These are phyloP conservation scores for Podargus strigoides DNA, from an alignment of 2,797 vertebrate genomes.

Conservation along the genomic window DNA sequence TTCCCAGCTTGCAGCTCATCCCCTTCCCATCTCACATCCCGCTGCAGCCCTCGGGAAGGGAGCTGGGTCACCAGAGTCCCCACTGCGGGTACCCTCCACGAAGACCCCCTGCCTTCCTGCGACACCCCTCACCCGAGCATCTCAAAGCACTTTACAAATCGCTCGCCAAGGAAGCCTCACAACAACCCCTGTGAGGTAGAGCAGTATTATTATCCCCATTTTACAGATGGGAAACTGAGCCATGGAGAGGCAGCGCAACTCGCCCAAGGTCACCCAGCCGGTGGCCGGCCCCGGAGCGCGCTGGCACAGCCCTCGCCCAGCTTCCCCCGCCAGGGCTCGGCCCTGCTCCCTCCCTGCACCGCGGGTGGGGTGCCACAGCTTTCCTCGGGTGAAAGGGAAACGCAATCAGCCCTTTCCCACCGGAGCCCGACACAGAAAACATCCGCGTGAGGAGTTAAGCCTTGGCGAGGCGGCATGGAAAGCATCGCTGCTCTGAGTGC, in stretches of 20 bases:
- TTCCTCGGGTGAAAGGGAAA: not conserved
- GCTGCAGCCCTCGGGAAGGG: not conserved
- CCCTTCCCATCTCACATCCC: accelerated
- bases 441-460: not conserved
- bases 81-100: accelerated
- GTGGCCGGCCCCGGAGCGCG: not conserved
- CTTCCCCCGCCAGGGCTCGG: not conserved
- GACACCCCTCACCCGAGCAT: not conserved
- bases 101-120: not conserved
- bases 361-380: not conserved
- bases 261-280: not conserved
- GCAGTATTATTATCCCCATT: conserved; percentile 43
- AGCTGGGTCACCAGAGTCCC: not conserved
- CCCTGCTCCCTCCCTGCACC: not conserved
- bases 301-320: not conserved
- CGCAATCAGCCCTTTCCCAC: not conserved
- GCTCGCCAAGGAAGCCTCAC: conserved; percentile 2
- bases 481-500: not conserved
- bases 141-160: not conserved
- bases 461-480: not conserved
- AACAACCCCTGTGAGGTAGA: conserved; percentile 45
- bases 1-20: not conserved
- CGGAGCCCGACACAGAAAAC: not conserved
- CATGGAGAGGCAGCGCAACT: not conserved
- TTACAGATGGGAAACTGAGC: conserved; percentile 59